A percentile compares a stretch with the other conserved stretches of the same genome.
These are phyloP conservation scores for Haplochromis burtoni DNA, from an alignment of 2,113 vertebrate species.

Conservation along the genomic window DNA sequence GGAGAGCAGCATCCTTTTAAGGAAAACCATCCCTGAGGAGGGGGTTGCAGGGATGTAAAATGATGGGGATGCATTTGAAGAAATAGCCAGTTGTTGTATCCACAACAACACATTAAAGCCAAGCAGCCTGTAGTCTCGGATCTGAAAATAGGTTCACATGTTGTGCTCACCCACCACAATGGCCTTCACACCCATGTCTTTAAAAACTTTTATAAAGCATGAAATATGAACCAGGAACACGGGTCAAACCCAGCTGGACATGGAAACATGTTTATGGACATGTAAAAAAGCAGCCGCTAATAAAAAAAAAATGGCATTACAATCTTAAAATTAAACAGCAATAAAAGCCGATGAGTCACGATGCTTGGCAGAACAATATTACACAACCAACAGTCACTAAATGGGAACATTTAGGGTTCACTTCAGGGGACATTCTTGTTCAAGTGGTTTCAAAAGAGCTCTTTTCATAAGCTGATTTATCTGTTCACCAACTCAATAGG, in stretches of 20 bases:
- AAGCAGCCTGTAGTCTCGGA: neutral
- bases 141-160: slow-evolving; percentile 22
- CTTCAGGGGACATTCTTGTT: neutral
- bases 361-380: neutral
- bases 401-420: neutral
- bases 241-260: neutral
- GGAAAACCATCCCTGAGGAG: neutral
- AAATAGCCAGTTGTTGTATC: neutral
- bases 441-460: neutral
- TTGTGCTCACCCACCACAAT: slow-evolving; percentile 6
- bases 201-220: neutral
- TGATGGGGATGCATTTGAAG: slow-evolving; percentile 7
- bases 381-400: neutral
- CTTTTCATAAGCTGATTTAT: neutral
- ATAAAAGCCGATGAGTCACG: slow-evolving; percentile 14
- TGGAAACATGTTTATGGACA: slow-evolving; percentile 14
- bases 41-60: neutral
- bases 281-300: neutral
- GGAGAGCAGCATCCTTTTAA: neutral
- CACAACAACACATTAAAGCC: slow-evolving; percentile 1
- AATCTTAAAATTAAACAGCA: slow-evolving; percentile 1
- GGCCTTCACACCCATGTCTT: slow-evolving; percentile 29
- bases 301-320: neutral
- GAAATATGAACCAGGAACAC: neutral
- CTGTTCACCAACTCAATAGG: neutral